Evolutionary conservation across 2,797 vertebrate species (phyloP).

Genomic region (Paratrypauchen microcephalus): DNA sequence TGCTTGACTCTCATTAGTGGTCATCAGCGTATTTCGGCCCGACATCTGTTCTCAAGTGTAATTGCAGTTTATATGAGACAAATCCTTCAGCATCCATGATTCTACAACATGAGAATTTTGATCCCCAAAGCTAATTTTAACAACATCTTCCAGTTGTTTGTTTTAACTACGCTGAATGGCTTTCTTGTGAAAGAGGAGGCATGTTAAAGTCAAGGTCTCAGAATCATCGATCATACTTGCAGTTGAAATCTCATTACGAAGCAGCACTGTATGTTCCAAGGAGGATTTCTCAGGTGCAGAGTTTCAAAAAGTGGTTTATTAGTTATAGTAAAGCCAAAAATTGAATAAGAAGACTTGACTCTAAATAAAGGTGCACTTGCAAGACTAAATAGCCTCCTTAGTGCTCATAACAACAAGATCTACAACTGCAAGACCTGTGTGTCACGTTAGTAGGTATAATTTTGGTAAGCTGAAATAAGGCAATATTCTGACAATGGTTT

Average conservation of each 20-base stretch:
- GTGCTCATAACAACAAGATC: no score
- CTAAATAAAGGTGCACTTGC: not conserved
- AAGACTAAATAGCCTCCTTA: no score
- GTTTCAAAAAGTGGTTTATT: not conserved
- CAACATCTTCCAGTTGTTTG: conserved; percentile 31
- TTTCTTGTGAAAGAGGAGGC: conserved; percentile 19
- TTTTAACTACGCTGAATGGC: conserved; percentile 36
- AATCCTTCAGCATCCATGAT: conserved; percentile 18
- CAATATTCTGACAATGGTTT: no score
- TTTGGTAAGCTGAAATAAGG: no score
- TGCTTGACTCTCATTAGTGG: conserved; percentile 32
- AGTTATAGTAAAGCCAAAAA: not conserved
- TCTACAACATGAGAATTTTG: conserved; percentile 27
- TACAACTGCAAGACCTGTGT: no score
- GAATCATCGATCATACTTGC: conserved; percentile 22
- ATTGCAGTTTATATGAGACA: conserved; percentile 38
- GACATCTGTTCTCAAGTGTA: conserved; percentile 28
- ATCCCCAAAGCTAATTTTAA: conserved; percentile 34
- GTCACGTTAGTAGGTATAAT: no score
- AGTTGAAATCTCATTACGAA: conserved; percentile 4
- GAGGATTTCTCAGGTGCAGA: not conserved
- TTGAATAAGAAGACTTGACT: not conserved
- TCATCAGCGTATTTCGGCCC: conserved; percentile 17
- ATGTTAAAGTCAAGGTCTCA: conserved; percentile 21
- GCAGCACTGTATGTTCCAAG: conserved; percentile 1